These are phyloP conservation scores for Eretmochelys imbricata DNA, from an alignment of 2,113 vertebrate genomes.

Conservation along the genomic window DNA sequence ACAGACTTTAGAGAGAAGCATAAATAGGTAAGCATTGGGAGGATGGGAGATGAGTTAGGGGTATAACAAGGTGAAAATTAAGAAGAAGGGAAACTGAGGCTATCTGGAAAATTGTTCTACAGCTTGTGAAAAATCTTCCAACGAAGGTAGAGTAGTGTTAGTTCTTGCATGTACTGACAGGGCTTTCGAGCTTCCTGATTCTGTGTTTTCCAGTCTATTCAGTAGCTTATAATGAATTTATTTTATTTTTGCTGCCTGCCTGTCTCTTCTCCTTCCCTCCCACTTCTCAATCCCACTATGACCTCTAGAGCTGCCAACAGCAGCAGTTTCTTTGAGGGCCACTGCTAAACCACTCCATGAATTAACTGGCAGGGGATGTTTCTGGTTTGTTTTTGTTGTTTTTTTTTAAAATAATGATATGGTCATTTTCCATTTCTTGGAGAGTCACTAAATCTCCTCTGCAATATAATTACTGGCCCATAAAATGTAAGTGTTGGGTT, in stretches of 20 bases:
- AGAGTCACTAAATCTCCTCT: background rate
- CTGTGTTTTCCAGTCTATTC: background rate
- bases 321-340: background rate
- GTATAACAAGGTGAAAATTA: background rate
- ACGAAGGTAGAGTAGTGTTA: background rate
- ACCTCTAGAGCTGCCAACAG: background rate
- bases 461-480: fast-evolving
- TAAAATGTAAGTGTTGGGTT: background rate
- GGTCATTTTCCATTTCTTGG: background rate
- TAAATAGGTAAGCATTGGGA: background rate
- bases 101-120: background rate
- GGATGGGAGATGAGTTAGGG: background rate
- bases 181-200: background rate
- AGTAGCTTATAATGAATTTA: background rate
- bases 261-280: background rate
- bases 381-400: background rate
- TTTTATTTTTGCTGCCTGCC: background rate
- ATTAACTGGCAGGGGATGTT: background rate
- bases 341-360: background rate
- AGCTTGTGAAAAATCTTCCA: background rate
- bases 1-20: background rate
- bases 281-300: background rate
- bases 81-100: background rate
- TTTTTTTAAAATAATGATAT: background rate
- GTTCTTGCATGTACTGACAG: background rate